Conservation (phyloP, 2,888 invertebrate species). For the Torymus tubicola region DNA sequence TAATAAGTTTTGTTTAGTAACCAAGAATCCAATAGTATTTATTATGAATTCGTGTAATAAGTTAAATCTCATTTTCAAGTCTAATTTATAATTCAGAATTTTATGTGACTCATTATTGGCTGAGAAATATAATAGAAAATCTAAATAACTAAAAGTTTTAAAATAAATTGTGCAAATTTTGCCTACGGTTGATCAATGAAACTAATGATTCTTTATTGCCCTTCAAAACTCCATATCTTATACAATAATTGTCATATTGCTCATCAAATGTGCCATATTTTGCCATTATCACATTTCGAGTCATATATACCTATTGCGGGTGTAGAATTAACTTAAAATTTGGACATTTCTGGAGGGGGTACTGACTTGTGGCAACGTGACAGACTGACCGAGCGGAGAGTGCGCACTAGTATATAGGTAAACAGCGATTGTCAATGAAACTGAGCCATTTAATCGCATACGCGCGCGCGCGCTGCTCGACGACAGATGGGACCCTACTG, state of each 20-base stretch:
- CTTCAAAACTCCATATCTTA: background rate
- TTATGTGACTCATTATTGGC: no score
- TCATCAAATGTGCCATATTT: background rate
- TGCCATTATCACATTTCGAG: background rate
- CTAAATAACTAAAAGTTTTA: no score
- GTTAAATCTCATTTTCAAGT: no score
- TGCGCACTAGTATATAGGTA: constrained; percentile 36
- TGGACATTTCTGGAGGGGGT: constrained; percentile 17
- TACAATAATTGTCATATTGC: background rate
- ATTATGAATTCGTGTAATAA: no score
- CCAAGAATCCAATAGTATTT: no score
- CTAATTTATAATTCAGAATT: no score
- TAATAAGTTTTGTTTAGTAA: no score
- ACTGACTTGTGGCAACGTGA: background rate
- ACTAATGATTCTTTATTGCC: no score
- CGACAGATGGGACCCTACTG: constrained; percentile 72
- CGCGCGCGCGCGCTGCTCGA: constrained; percentile 62
- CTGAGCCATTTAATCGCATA: constrained; percentile 62
- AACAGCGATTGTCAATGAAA: constrained; percentile 51
- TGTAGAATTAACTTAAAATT: constrained; percentile 34
- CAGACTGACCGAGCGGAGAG: background rate
- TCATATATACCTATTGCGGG: background rate
- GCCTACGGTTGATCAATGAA: no score
- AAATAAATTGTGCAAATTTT: no score
- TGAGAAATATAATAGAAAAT: no score